Base-by-base conservation (phyloP, 2,797 vertebrate species). In the Malacoraja senta region DNA sequence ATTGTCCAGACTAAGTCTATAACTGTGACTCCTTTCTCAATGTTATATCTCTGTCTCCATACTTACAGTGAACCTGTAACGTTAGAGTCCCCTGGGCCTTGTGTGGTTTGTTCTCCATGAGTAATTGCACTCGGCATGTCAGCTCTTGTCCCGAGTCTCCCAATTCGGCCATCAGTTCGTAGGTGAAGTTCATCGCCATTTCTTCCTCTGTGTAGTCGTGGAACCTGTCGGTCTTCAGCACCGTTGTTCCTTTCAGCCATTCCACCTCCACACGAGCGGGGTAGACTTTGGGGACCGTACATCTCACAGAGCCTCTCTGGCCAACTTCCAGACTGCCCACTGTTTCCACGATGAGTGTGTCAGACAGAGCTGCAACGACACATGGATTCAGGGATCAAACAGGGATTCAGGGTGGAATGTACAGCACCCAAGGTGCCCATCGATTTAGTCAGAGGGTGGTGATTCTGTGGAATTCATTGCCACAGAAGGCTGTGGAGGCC, bases 31-130 rank as follows among this genome's bases (percentile, higher is more conserved):
- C 44, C 3, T 1, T 44, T 44, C 44, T 80, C 91, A 35, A 76
- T 58, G 61, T 53, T 19, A 79, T 94, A 12, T 32, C 7, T 38
- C 93, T 93, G 93, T 81, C 84, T 93, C 65, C 32, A 91, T 83
- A 97, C 98, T 98, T 95, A 99, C 98, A 97, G 94, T 96, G 96
- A 74, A 97, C 79, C 38, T 95, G 94, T 38, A 99, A 93, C 9
- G 79, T 65, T 91, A 95, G 58, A 0, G 93, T 95, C 13, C 95
- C 97, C 94, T 94, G 80, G 94, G 94, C 95, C 3, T 93, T 65
- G 81, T 86, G 93, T 9, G 94, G 94, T 19, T 94, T 91, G 0
- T 93, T 79, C 15, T 71, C 38, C 68, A 95, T 94, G 80, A 94
- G 6, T 93, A 99, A 94, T 61, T 93, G 95, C 19, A 96, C 98